Percentiles rank a stretch among this genome's conserved stretches.
These are phyloP conservation scores for Rhagologus leucostigma DNA, from an alignment of 2,113 vertebrate genomes.

Conservation along the genomic window DNA sequence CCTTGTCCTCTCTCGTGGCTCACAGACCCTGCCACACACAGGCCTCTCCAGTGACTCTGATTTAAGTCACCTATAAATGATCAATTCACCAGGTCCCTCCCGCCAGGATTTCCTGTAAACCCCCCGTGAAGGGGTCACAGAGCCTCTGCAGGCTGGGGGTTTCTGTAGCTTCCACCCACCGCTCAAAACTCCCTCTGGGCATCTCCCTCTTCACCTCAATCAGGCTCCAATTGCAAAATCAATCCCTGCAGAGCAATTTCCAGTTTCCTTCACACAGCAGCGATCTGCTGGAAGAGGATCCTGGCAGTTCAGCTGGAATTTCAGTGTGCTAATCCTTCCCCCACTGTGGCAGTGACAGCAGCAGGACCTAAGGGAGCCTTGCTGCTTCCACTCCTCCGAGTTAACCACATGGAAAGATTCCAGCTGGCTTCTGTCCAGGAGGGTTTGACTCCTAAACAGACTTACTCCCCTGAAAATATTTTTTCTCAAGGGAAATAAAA, in stretches of 20 bases:
- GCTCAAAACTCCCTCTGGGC: background rate
- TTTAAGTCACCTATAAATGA: background rate
- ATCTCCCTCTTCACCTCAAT: background rate
- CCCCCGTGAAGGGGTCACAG: rapidly evolving
- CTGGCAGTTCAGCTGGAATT: slow-evolving; percentile 28
- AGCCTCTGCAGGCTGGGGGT: background rate
- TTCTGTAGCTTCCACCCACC: rapidly evolving
- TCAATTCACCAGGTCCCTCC: background rate
- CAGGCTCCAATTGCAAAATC: background rate
- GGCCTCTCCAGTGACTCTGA: background rate
- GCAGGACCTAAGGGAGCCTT: background rate
- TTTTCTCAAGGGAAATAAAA: slow-evolving; percentile 6
- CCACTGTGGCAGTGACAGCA: background rate
- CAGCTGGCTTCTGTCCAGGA: background rate
- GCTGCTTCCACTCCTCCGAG: background rate
- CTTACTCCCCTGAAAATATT: background rate
- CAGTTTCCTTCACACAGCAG: background rate
- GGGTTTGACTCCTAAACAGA: background rate
- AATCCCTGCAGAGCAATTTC: background rate
- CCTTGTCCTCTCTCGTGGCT: rapidly evolving
- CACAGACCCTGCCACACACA: background rate
- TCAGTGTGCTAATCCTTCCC: background rate
- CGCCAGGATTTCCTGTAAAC: background rate
- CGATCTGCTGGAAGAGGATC: background rate
- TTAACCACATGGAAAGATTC: background rate